These are phyloP conservation scores for Crossocerus cetratus DNA, from an alignment of 2,888 invertebrate species.

Conservation along the genomic window DNA sequence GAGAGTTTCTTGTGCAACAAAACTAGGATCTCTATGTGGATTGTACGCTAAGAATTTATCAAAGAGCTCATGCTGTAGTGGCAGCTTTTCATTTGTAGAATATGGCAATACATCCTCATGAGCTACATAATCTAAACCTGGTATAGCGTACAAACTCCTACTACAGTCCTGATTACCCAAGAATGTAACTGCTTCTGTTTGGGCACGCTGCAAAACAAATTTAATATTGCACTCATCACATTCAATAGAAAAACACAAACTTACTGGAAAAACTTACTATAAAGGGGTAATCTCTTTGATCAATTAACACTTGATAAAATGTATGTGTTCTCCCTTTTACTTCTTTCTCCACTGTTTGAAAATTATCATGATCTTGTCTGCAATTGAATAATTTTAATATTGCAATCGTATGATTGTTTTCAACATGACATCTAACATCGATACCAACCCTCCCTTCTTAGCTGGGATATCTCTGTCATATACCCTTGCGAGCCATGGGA, in stretches of 20 bases:
- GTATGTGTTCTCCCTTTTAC: slow-evolving; percentile 94
- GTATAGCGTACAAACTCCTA: slow-evolving; percentile 96
- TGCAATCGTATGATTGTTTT: background rate
- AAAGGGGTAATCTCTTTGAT: slow-evolving; percentile 96
- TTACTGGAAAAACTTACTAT: slow-evolving; percentile 84
- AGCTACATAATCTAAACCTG: slow-evolving; percentile 97
- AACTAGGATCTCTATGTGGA: slow-evolving; percentile 91
- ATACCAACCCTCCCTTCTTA: slow-evolving; percentile 79
- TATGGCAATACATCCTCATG: slow-evolving; percentile 99
- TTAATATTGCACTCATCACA: background rate
- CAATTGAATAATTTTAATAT: slow-evolving; percentile 12
- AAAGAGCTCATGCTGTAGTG: slow-evolving; percentile 96
- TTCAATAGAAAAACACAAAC: background rate
- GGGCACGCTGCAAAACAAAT: slow-evolving; percentile 86
- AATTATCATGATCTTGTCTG: slow-evolving; percentile 69
- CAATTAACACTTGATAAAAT: slow-evolving; percentile 98
- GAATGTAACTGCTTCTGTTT: slow-evolving; percentile 98
- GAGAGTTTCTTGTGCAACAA: slow-evolving; percentile 91
- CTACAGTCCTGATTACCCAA: slow-evolving; percentile 97
- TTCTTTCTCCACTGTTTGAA: slow-evolving; percentile 84
- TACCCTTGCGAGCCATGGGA: slow-evolving; percentile 97
- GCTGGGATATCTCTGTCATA: slow-evolving; percentile 93
- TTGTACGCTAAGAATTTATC: slow-evolving; percentile 94
- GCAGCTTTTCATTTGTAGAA: slow-evolving; percentile 90
- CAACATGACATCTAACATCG: slow-evolving; percentile 2